Percentiles rank a stretch among this genome's conserved stretches.
phyloP scores from a whole-genome alignment of 1,140 invertebrate species.

The Rhizoglyphus robini region DNA sequence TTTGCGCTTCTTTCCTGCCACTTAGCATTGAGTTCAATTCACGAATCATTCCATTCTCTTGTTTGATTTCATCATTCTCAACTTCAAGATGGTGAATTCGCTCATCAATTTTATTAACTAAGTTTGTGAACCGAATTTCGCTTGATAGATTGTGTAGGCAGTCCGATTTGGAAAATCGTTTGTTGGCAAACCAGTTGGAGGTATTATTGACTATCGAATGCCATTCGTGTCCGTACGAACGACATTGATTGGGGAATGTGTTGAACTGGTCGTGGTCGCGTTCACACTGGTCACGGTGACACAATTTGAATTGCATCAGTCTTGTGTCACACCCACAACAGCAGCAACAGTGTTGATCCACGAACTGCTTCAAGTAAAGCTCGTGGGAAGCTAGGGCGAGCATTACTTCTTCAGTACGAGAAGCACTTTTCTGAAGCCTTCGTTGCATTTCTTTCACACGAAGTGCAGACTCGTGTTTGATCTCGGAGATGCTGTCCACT shows the following conservation, averaged over 20 bases:
- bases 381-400: not conserved
- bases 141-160: not conserved
- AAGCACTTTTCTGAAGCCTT: not conserved
- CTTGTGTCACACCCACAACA: slow-evolving; percentile 3
- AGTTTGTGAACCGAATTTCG: slow-evolving; percentile 3
- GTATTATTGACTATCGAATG: not conserved
- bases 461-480: slow-evolving; percentile 2
- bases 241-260: not conserved
- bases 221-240: not conserved
- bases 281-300: not conserved
- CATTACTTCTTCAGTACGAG: slow-evolving; percentile 13
- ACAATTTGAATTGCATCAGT: slow-evolving; percentile 3
- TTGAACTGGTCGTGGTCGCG: not conserved
- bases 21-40: slow-evolving; percentile 10
- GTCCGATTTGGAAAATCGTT: not conserved
- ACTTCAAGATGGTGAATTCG: not conserved
- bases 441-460: not conserved
- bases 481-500: not conserved
- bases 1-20: not conserved
- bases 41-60: slow-evolving; percentile 7
- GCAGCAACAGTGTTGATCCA: not conserved
- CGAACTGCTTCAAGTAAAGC: not conserved
- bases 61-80: not conserved
- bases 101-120: slow-evolving; percentile 1
- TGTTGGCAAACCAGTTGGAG: not conserved